These are phyloP conservation scores for Zoanthus solanderi DNA, from an alignment of 92 coral and sea anemone genomes.

Conservation along the genomic window DNA sequence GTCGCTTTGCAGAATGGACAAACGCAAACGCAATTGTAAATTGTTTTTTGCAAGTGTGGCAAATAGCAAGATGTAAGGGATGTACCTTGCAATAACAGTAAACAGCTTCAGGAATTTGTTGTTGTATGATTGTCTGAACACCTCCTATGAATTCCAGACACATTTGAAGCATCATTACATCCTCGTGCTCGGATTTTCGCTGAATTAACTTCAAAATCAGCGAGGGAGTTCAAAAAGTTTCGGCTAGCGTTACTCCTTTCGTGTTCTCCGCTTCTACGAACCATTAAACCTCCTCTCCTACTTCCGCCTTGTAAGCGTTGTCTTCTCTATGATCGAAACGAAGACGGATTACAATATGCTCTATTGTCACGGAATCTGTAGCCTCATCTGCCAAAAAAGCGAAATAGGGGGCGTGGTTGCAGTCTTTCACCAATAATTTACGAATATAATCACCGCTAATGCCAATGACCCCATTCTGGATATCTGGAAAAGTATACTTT, in stretches of 20 bases:
- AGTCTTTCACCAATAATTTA: neutral
- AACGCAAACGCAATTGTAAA: constrained; percentile 70
- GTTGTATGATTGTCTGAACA: constrained; percentile 65
- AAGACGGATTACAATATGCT: too few relatives aligned
- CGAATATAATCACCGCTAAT: neutral
- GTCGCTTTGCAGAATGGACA: constrained; percentile 73
- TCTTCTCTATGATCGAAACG: neutral
- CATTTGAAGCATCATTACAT: constrained; percentile 67
- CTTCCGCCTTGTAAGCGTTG: neutral
- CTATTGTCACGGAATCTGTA: neutral
- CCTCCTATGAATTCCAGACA: constrained; percentile 64
- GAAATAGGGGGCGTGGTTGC: neutral
- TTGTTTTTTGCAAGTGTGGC: constrained; percentile 66
- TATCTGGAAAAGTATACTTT: too few relatives aligned
- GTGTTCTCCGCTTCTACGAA: constrained; percentile 80
- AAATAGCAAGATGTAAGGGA: constrained; percentile 64
- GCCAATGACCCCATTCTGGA: neutral
- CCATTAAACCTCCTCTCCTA: constrained; percentile 64
- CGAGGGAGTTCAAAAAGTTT: constrained; percentile 59
- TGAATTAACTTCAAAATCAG: constrained; percentile 50
- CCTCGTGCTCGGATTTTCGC: constrained; percentile 57
- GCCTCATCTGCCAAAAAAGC: neutral
- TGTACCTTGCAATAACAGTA: constrained; percentile 69
- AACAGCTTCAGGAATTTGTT: constrained; percentile 67
- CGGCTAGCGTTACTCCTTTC: constrained; percentile 78